A percentile compares a stretch with the other conserved stretches of the same genome.
phyloP scores from a whole-genome alignment of 2,113 vertebrate genomes.

The Anser cygnoides region DNA sequence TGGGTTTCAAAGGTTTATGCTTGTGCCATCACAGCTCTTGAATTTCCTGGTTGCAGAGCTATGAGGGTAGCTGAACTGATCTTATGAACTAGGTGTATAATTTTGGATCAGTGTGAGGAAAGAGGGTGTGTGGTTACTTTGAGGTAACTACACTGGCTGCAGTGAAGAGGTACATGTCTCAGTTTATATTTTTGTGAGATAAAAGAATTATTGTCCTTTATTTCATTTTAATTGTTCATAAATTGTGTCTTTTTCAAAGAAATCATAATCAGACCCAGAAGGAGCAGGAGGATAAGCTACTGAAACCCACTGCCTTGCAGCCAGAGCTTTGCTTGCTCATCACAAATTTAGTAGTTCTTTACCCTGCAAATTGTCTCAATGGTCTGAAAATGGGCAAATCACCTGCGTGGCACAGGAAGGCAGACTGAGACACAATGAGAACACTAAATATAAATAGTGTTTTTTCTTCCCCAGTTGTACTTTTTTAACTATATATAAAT shows the following conservation, averaged over 20 bases:
- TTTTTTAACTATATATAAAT: background rate
- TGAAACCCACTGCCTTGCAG: background rate
- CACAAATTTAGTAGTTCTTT: background rate
- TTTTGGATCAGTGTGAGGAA: background rate
- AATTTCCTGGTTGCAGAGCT: background rate
- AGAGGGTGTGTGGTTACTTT: background rate
- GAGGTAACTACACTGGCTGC: background rate
- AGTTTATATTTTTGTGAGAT: background rate
- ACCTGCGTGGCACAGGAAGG: background rate
- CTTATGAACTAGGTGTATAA: background rate
- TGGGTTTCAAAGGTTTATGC: background rate
- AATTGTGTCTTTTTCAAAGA: background rate
- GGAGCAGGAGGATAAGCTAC: background rate
- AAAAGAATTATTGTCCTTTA: background rate
- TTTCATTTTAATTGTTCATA: background rate
- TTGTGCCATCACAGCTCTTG: background rate
- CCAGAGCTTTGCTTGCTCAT: background rate
- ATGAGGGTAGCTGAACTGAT: background rate
- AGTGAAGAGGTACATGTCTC: background rate
- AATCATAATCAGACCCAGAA: background rate
- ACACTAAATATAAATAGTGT: background rate
- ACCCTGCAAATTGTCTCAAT: background rate
- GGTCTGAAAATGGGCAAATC: background rate
- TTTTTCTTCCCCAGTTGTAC: background rate
- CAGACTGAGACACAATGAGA: background rate